These are phyloP conservation scores for Cephalotes varians DNA, from an alignment of 2,888 invertebrate species.

Conservation along the genomic window DNA sequence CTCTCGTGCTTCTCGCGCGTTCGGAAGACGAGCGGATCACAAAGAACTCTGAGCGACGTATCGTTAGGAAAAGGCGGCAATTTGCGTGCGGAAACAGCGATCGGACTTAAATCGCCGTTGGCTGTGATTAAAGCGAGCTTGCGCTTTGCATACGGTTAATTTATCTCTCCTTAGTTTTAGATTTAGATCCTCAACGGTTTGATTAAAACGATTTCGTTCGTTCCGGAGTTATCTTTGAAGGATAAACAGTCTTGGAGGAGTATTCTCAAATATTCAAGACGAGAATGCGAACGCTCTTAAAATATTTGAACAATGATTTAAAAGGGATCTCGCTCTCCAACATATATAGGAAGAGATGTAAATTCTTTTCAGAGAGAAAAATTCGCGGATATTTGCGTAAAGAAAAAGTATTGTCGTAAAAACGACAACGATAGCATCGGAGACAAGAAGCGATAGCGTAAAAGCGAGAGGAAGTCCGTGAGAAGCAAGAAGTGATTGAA, in stretches of 20 bases:
- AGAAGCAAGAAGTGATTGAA: constrained; percentile 46
- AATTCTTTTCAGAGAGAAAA: constrained; percentile 20
- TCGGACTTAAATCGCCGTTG: constrained; percentile 1
- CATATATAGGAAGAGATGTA: not conserved
- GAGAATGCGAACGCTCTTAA: constrained; percentile 1
- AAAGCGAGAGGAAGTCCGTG: constrained; percentile 27
- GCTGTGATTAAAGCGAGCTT: constrained; percentile 32
- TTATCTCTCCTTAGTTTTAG: constrained; percentile 40
- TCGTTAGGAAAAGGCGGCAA: constrained; percentile 38
- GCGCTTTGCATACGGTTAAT: constrained; percentile 18
- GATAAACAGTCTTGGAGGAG: not conserved
- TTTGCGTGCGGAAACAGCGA: constrained; percentile 37
- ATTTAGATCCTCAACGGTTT: constrained; percentile 4
- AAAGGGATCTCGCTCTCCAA: not conserved
- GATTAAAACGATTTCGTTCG: constrained; percentile 17
- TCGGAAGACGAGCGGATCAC: constrained; percentile 21
- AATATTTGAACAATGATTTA: constrained; percentile 16
- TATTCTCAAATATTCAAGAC: not conserved
- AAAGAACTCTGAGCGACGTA: constrained; percentile 24
- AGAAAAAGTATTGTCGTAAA: constrained; percentile 38
- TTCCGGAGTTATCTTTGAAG: not conserved
- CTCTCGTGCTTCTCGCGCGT: not conserved
- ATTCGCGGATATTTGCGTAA: constrained; percentile 19
- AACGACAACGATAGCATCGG: constrained; percentile 39
- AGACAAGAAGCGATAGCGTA: constrained; percentile 35